Percentiles rank a stretch among this genome's conserved stretches.
phyloP scores from a whole-genome alignment of 2,113 vertebrate species.

The Polypterus senegalus region DNA sequence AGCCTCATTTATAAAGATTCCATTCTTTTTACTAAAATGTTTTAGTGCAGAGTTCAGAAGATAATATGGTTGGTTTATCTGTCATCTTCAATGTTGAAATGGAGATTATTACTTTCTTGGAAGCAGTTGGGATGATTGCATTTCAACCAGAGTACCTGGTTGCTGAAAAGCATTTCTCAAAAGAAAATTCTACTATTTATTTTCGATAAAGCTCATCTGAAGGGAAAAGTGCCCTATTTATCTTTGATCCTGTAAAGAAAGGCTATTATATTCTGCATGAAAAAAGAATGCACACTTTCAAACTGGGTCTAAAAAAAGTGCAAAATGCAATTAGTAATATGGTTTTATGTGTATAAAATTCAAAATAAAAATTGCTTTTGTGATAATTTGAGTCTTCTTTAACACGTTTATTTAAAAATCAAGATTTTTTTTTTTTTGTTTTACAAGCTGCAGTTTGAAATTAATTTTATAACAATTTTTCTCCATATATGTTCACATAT shows the following conservation, averaged over 20 bases:
- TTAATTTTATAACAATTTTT: no score
- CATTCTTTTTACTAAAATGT: neutral
- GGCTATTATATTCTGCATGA: neutral
- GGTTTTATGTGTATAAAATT: no score
- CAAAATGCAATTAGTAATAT: no score
- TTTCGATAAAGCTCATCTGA: neutral
- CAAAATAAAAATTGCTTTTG: no score
- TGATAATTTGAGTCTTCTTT: no score
- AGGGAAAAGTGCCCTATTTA: neutral
- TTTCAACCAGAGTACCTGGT: conserved; percentile 5
- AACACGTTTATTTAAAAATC: no score
- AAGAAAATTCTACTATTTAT: neutral
- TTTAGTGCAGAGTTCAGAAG: neutral
- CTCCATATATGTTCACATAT: no score
- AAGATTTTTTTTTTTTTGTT: no score
- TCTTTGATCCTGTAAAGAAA: neutral
- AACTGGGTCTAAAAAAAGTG: neutral
- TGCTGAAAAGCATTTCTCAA: neutral
- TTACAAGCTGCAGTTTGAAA: no score
- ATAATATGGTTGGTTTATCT: neutral
- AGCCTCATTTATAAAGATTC: no score
- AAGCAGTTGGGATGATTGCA: conserved; percentile 7
- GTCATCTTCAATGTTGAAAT: conserved; percentile 3
- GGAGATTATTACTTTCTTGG: conserved; percentile 5
- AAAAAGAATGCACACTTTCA: neutral